These are phyloP conservation scores for Hassar affinis DNA, from an alignment of 2,113 vertebrate genomes.

Conservation along the genomic window DNA sequence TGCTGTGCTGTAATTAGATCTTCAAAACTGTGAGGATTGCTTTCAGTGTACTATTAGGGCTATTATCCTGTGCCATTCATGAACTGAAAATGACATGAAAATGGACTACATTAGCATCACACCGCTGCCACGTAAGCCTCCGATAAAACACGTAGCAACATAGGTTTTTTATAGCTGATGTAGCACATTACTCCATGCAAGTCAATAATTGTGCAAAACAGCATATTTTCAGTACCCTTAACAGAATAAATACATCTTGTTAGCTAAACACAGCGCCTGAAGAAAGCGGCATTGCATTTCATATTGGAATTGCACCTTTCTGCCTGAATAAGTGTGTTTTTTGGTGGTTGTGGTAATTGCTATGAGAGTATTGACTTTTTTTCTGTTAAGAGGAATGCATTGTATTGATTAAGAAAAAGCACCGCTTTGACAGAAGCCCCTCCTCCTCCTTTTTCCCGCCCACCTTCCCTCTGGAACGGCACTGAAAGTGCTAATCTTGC, in stretches of 20 bases:
- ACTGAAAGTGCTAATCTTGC: constrained; percentile 46
- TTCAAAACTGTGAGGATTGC: constrained; percentile 18
- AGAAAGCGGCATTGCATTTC: neutral
- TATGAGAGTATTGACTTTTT: neutral
- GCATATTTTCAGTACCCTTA: neutral
- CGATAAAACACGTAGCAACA: neutral
- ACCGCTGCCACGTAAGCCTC: neutral
- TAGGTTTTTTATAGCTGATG: neutral
- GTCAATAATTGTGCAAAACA: neutral
- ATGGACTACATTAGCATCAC: neutral
- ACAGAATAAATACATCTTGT: neutral
- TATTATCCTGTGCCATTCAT: constrained; percentile 6
- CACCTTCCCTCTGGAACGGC: constrained; percentile 37
- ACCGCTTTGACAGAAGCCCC: constrained; percentile 23
- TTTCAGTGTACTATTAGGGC: constrained; percentile 23
- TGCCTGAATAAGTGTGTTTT: neutral
- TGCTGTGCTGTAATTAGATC: constrained; percentile 17
- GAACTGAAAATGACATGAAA: neutral
- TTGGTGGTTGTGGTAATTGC: neutral
- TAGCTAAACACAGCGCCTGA: neutral
- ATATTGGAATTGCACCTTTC: neutral
- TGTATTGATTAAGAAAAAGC: neutral
- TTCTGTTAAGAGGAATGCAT: neutral
- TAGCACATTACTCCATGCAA: neutral
- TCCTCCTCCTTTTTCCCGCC: constrained; percentile 25